A percentile compares a stretch with the other conserved stretches of the same genome.
Evolutionary conservation across 2,888 invertebrate species (phyloP).

Genomic region (Salticus scenicus): DNA sequence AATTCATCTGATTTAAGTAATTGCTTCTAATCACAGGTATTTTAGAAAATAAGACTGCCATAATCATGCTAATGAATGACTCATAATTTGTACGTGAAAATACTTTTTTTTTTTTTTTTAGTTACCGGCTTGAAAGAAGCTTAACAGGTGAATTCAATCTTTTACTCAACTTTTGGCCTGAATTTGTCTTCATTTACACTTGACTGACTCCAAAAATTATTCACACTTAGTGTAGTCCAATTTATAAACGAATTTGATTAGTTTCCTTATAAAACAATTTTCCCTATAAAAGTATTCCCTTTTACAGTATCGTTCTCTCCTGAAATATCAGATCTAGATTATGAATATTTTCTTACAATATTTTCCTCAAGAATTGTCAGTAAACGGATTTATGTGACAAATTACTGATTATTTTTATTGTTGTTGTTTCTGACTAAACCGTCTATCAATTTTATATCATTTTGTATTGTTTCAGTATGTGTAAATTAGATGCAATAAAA

Average conservation of each 20-base stretch:
- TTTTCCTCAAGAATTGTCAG: neutral
- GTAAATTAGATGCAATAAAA: constrained; percentile 26
- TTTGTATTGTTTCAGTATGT: constrained; percentile 28
- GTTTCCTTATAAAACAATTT: neutral
- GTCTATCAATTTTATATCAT: constrained; percentile 4
- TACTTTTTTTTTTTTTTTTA: too few relatives aligned
- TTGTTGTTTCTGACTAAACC: neutral
- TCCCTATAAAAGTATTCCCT: neutral
- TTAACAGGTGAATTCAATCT: too few relatives aligned
- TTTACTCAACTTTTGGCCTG: neutral
- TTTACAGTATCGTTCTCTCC: neutral
- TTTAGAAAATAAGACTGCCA: too few relatives aligned
- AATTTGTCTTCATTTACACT: neutral
- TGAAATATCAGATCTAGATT: neutral
- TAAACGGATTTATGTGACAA: neutral
- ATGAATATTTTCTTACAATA: neutral
- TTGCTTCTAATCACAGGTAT: too few relatives aligned
- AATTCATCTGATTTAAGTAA: too few relatives aligned
- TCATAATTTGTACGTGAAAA: too few relatives aligned
- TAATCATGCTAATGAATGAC: too few relatives aligned
- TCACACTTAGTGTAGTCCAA: neutral
- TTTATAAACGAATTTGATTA: neutral
- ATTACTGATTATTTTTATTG: neutral
- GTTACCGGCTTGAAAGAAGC: too few relatives aligned
- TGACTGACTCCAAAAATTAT: neutral